Base-by-base conservation (phyloP, 2,797 vertebrate species). In the Pitangus sulphuratus region DNA sequence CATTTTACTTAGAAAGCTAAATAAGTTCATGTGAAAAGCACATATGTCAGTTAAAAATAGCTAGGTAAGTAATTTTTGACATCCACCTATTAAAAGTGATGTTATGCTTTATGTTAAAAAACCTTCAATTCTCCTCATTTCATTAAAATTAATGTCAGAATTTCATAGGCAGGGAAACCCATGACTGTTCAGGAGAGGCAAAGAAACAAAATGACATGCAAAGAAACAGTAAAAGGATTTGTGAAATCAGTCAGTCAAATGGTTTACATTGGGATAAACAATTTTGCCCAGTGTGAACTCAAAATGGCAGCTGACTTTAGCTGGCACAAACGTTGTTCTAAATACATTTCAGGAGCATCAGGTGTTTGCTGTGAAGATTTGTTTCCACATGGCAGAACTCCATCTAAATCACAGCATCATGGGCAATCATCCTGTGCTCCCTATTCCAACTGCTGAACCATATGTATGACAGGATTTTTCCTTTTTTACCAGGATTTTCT, bases 341-440 rank as follows among this genome's bases (percentile, higher is more conserved):
- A 71, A 66, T 42, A 20, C 24, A 71, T 51, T 76, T 51, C 26
- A 50, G 50, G n/a, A 61, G 26, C 26, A 17, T 24, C 24, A 39
- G 30, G 12, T 26, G 33, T 66, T 35, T 76, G 33, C 31, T 21
- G 17, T 37, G 47, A 61, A 56, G 31, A 35, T 79, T 35, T 31
- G 2, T 21, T 48, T 40, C 28, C 51, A 79, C 5, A 1, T 26
- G 68, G 45, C n/a, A 54, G 51, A 87, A 70, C 6, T 54, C 37
- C 40, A 76, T 19, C 68, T 66, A 61, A 45, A 71, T 45, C 69
- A 53, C 31, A 54, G 35, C 50, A 65, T 5, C 5, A 2, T 6
- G 15, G 9, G 21, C 1, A 1, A 69, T 28, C 6, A 48, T 11
- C n/a, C 51, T 33, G 22, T 2, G 1, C 33, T 65, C 14, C 54